phyloP scores from a whole-genome alignment of 1,140 invertebrate species.

The Medauroidea extradentata region DNA sequence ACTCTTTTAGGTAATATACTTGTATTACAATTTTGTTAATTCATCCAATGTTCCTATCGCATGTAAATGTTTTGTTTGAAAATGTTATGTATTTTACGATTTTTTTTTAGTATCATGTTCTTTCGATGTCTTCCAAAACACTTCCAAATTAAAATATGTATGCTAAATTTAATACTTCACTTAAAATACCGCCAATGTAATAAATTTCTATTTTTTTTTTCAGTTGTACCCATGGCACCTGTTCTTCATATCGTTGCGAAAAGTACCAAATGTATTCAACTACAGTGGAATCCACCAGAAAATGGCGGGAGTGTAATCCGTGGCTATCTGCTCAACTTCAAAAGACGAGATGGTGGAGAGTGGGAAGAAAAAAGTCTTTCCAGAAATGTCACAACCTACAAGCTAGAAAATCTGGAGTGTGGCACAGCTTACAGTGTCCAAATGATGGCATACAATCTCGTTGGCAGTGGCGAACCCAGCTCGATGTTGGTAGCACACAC shows the following conservation, averaged over 20 bases:
- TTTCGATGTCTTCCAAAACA: too few relatives aligned
- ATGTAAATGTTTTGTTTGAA: too few relatives aligned
- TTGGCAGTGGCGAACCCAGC: constrained; percentile 45
- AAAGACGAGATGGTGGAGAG: constrained; percentile 32
- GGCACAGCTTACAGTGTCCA: constrained; percentile 48
- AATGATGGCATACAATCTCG: constrained; percentile 43
- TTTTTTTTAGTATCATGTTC: too few relatives aligned
- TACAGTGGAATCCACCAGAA: constrained; percentile 36
- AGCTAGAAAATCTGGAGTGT: constrained; percentile 45
- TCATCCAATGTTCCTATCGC: too few relatives aligned
- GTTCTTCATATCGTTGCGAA: constrained; percentile 27
- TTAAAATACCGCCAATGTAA: too few relatives aligned
- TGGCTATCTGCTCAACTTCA: constrained; percentile 31
- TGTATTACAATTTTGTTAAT: too few relatives aligned
- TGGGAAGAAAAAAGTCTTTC: constrained; percentile 43
- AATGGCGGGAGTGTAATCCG: constrained; percentile 32
- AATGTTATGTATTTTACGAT: too few relatives aligned
- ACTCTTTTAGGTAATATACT: too few relatives aligned
- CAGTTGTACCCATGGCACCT: constrained; percentile 34
- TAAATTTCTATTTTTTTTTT: too few relatives aligned
- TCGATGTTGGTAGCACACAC: constrained; percentile 44
- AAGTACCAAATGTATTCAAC: constrained; percentile 28
- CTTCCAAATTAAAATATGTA: too few relatives aligned
- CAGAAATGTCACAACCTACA: constrained; percentile 16
- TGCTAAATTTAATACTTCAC: too few relatives aligned